Evolutionary conservation across 1,140 invertebrate genomes (phyloP).

Genomic region (Trissolcus basalis): DNA sequence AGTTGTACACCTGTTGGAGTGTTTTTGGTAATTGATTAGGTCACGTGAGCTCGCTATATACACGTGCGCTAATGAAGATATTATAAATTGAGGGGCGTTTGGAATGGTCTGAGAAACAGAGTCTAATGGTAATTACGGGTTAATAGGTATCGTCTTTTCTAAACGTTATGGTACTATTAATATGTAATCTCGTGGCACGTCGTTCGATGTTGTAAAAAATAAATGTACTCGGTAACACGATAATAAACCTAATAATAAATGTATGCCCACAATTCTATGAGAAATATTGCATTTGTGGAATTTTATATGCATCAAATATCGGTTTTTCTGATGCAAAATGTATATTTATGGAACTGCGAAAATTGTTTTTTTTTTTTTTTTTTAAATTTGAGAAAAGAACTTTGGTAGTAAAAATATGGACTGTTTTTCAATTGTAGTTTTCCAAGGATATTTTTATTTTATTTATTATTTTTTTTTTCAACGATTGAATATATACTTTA

Average conservation of each 20-base stretch:
- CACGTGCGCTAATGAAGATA: slow-evolving; percentile 54
- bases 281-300: slow-evolving; percentile 20
- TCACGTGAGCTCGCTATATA: slow-evolving; percentile 29
- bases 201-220: slow-evolving; percentile 42
- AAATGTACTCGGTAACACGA: slow-evolving; percentile 49
- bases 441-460: too few species aligned
- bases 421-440: too few species aligned
- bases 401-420: too few species aligned
- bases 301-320: not conserved
- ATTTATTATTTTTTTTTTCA: too few species aligned
- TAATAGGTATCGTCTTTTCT: slow-evolving; percentile 59
- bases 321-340: too few species aligned
- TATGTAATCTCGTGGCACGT: slow-evolving; percentile 44
- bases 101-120: slow-evolving; percentile 47
- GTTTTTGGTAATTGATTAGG: slow-evolving; percentile 27
- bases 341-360: too few species aligned
- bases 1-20: slow-evolving; percentile 27
- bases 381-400: too few species aligned
- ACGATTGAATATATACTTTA: too few species aligned
- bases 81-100: slow-evolving; percentile 54
- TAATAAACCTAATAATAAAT: slow-evolving; percentile 48
- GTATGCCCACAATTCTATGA: not conserved
- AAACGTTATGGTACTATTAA: slow-evolving; percentile 50
- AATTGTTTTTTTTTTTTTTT: too few species aligned
- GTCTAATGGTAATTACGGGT: slow-evolving; percentile 55